Percentiles rank a stretch among this genome's conserved stretches.
Evolutionary conservation across 35 echinoderm and acorn worm genomes (phyloP).

Genomic region (Heliocidaris erythrogramma): DNA sequence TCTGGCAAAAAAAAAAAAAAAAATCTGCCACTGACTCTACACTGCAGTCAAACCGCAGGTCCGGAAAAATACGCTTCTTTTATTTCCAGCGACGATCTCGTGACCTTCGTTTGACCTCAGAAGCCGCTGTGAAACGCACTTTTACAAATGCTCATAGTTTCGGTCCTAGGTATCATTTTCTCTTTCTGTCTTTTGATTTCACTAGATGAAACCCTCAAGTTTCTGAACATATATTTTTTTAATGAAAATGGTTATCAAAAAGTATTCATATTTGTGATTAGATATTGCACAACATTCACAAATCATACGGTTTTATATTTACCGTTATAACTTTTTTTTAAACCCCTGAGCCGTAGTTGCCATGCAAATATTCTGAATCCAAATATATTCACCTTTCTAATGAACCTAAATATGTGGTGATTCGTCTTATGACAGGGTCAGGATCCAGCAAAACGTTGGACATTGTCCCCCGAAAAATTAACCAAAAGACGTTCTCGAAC

Average conservation of each 20-base stretch:
- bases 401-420: not conserved
- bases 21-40: too few species aligned
- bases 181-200: not conserved
- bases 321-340: not conserved
- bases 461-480: not conserved
- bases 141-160: not conserved
- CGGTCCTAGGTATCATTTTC: not conserved
- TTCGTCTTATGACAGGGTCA: not conserved
- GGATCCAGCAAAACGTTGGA: not conserved
- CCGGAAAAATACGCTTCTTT: not conserved
- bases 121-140: not conserved
- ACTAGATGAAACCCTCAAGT: not conserved
- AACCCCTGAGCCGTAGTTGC: not conserved
- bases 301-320: not conserved
- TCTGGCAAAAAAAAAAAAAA: too few species aligned
- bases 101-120: not conserved
- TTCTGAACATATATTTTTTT: not conserved
- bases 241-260: not conserved
- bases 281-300: not conserved
- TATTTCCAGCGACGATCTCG: not conserved
- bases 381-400: slow-evolving; percentile 5
- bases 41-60: slow-evolving; percentile 1
- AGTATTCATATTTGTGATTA: not conserved
- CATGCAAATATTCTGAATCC: not conserved
- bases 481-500: not conserved